Percentiles rank a stretch among this genome's conserved stretches.
Evolutionary conservation across 2,113 vertebrate species (phyloP).

Genomic region (Accipiter virgatus): DNA sequence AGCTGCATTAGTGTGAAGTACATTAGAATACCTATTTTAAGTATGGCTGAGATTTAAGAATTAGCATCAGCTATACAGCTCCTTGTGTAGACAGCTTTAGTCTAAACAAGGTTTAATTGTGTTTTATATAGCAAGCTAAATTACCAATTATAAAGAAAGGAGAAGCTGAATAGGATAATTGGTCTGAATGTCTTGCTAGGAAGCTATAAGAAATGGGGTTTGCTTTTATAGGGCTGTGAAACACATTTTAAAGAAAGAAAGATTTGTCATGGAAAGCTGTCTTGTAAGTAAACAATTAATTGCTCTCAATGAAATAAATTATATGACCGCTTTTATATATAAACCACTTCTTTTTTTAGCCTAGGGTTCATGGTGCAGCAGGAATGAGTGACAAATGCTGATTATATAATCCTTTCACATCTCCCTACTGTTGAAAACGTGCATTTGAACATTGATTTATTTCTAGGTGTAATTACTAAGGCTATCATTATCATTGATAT

Average conservation of each 20-base stretch:
- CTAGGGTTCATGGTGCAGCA: not conserved
- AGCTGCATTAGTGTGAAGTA: not conserved
- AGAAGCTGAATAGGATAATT: slow-evolving; percentile 12
- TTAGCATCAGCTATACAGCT: not conserved
- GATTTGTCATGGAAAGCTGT: not conserved
- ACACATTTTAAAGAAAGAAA: not conserved
- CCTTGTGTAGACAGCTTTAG: not conserved
- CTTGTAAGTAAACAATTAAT: not conserved
- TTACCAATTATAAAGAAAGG: slow-evolving; percentile 12
- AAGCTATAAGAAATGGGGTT: not conserved
- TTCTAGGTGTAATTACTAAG: not conserved
- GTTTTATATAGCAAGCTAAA: slow-evolving; percentile 22
- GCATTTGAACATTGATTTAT: not conserved
- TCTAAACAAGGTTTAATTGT: slow-evolving; percentile 15
- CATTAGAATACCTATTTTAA: slow-evolving; percentile 25
- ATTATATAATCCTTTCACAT: not conserved
- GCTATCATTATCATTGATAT: not conserved
- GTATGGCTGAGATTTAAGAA: not conserved
- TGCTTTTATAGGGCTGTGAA: slow-evolving; percentile 23
- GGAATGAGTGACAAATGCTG: not conserved
- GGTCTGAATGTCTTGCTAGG: not conserved
- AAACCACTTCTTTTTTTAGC: not conserved
- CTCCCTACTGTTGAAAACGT: not conserved
- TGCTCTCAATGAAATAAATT: not conserved
- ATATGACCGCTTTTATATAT: not conserved